Conservation (phyloP, 2,113 vertebrate species). For the Rhinoptilus africanus region DNA sequence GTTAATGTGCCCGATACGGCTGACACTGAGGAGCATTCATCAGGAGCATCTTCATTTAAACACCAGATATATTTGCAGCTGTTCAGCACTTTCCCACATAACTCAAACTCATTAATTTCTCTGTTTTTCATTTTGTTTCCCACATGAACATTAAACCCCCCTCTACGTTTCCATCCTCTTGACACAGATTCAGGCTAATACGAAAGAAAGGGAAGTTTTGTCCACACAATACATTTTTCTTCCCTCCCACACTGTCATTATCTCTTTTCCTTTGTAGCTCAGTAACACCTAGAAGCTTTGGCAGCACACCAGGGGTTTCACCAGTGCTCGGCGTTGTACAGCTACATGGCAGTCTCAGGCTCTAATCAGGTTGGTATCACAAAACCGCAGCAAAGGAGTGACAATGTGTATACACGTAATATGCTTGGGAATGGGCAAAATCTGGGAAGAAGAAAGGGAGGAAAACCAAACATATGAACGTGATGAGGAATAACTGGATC, state of each 20-base stretch:
- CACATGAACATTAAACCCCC: not conserved
- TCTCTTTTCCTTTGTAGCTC: constrained; percentile 9
- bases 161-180: not conserved
- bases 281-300: constrained; percentile 27
- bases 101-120: not conserved
- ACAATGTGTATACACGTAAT: not conserved
- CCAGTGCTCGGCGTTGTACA: not conserved
- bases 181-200: not conserved
- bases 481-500: not conserved
- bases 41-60: not conserved
- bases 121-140: not conserved
- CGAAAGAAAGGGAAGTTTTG: not conserved
- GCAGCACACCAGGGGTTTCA: not conserved
- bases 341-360: not conserved
- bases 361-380: not conserved
- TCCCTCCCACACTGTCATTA: not conserved
- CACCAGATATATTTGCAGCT: not conserved
- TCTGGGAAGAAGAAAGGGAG: not conserved
- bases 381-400: not conserved
- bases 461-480: not conserved
- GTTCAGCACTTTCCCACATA: not conserved
- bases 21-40: not conserved
- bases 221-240: not conserved
- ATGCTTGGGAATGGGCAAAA: not conserved
- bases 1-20: not conserved